Base-by-base conservation (phyloP, 2,113 vertebrate genomes). In the Meleagris gallopavo region DNA sequence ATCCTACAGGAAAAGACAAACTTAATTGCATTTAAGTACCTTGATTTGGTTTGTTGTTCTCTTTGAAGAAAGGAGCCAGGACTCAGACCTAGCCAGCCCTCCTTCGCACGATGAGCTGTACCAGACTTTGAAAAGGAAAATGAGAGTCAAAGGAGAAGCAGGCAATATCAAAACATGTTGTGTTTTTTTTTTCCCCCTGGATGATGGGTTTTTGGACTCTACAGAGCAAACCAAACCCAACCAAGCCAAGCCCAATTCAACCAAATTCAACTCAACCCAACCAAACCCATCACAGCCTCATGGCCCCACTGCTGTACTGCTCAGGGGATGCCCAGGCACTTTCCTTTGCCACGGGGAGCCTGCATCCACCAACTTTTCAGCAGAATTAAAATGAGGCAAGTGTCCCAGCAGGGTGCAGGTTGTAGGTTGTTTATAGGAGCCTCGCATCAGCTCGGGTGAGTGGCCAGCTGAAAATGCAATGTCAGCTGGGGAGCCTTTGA, bases 21-120 rank as follows among this genome's bases (percentile, higher is more conserved):
- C 32, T 71, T 90, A 90, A 95, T 95, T 93, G 87, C 71, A 41
- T 94, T 93, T 91, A 92, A 94, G 90, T 82, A 57, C 89, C 62
- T 89, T 72, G 66, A 81, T 77, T 62, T 29, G 46, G 82, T 46
- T 64, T 69, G 48, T 19, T 67, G n/a, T 62, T 85, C 60, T 77
- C 70, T 36, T 8, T 50, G 24, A 50, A 16, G 24, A 58, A 74
- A 74, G 72, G 67, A 74, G 82, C 50, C 20, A 20, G 82, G n/a
- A 65, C 29, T 36, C 32, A 3, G 64, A 34, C 27, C 20, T 7
- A 5, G 22, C 24, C 81, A 40, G 78, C 81, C 66, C 71, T 62
- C n/a, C 85, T 8, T 5, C 65, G 10, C 0, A 0, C 36, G 67
- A 32, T 13, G 4, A 46, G 36, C 15, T 11, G 6, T 4, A 10